Percentiles rank a stretch among this genome's conserved stretches.
These are phyloP conservation scores for Gambusia yucatana DNA, from an alignment of 2,797 vertebrate species.

Conservation along the genomic window DNA sequence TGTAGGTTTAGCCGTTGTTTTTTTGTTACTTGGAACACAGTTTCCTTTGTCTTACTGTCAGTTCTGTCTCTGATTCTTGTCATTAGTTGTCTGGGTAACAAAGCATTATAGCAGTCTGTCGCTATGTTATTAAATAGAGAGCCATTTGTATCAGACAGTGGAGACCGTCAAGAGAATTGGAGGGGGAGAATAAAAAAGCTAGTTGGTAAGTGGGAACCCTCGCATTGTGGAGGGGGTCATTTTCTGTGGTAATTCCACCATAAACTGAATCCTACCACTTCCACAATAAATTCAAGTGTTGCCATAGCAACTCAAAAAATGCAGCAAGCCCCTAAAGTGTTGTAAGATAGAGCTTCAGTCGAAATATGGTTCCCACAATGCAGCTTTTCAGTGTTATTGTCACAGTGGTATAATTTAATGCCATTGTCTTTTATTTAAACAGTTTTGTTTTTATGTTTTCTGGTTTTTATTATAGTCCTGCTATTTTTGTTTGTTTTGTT, in stretches of 20 bases:
- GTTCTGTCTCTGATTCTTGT: slow-evolving; percentile 56
- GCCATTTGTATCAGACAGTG: slow-evolving; percentile 57
- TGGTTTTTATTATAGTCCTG: not conserved
- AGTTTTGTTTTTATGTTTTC: not conserved
- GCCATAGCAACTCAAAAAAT: slow-evolving; percentile 72
- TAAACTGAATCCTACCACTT: slow-evolving; percentile 57
- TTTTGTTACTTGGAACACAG: slow-evolving; percentile 32
- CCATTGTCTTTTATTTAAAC: not conserved
- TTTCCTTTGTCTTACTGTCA: slow-evolving; percentile 53
- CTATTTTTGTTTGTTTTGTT: not conserved
- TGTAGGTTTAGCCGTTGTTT: slow-evolving; percentile 20
- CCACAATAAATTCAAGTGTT: slow-evolving; percentile 68
- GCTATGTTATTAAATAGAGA: slow-evolving; percentile 73
- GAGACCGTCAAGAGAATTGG: slow-evolving; percentile 53
- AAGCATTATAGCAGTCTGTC: slow-evolving; percentile 46
- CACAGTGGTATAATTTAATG: slow-evolving; percentile 16
- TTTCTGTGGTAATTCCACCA: slow-evolving; percentile 61
- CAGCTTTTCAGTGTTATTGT: slow-evolving; percentile 3
- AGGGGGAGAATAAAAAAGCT: slow-evolving; percentile 50
- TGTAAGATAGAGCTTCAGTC: slow-evolving; percentile 26
- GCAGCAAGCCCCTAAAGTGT: slow-evolving; percentile 32
- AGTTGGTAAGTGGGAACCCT: slow-evolving; percentile 66
- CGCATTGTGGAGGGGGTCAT: slow-evolving; percentile 70
- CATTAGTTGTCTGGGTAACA: slow-evolving; percentile 77
- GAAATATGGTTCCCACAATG: slow-evolving; percentile 27